Evolutionary conservation across 2,797 vertebrate genomes (phyloP), one percentile per base, ranked within the genome.

Genomic region (Heterohyrax brucei): DNA sequence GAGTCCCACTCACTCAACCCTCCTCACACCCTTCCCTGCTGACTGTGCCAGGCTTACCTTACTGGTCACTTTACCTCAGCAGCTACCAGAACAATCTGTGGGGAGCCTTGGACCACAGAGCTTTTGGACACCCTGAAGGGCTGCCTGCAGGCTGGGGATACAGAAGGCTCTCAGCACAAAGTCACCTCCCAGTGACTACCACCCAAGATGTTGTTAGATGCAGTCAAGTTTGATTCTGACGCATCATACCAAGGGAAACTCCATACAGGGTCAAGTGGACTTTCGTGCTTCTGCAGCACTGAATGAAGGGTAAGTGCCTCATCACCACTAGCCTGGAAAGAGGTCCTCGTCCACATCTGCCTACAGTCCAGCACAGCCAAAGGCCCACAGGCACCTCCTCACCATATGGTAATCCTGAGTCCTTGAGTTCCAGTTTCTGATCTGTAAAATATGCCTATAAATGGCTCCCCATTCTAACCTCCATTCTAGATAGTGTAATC

Each of bases 11-110:
- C 77, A 64, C 16, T 39, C 59, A 33, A 21, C 59, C 19, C 44
- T 1, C 21, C 3, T 2, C 26, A 18, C 2, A 39, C 1, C 9
- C 9, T 8, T 46, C 1, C 44, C 39, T 39, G 39, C 39, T 16
- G 3, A 59, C 4, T 13, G 22, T 18, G 68, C 46, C 48, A 89
- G 64, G 44, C 75, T 24, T n/a, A n/a, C 2, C 24, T 70, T 56
- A 53, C 13, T 53, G n/a, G 12, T 33, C 28, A 72, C 80, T 70
- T 48, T 28, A n/a, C 72, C 66, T 66, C 33, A 4, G 72, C 12
- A 13, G 56, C 39, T 6, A 72, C 50, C 73, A 53, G 4, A 24
- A 30, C 30, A n/a, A 26, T 33, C 46, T 3, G 4, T 28, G 18
- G 10, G 12, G 39, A 93, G 61, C 61, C 39, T 30, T 46, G 56